These are phyloP conservation scores for Pogonus chalceus DNA, from an alignment of 1,140 invertebrate genomes.

Conservation along the genomic window DNA sequence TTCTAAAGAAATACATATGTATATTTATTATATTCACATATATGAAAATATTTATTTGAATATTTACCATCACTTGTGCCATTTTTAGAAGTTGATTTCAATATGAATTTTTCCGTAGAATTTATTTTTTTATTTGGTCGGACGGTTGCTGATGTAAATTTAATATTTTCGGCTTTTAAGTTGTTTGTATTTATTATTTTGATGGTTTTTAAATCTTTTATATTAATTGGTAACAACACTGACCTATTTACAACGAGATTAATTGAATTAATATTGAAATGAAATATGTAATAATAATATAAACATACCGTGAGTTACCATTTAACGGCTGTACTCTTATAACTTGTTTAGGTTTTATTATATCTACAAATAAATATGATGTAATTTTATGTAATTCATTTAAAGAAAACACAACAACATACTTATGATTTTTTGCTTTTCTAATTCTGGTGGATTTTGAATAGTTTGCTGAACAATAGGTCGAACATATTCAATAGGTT, in stretches of 20 bases:
- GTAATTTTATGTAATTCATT: too few species aligned
- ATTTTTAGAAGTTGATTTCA: slow-evolving; percentile 14
- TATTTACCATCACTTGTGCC: slow-evolving; percentile 16
- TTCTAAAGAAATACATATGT: too few species aligned
- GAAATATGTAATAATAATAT: slow-evolving; percentile 5
- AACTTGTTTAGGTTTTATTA: slow-evolving; percentile 31
- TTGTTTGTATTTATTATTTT: slow-evolving; percentile 60
- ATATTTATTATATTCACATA: too few species aligned
- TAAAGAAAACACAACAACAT: too few species aligned
- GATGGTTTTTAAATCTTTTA: slow-evolving; percentile 56
- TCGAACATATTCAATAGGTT: not conserved
- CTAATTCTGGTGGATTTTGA: too few species aligned
- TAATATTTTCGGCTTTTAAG: slow-evolving; percentile 43
- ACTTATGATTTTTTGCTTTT: too few species aligned
- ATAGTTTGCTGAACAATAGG: not conserved
- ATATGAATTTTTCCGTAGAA: slow-evolving; percentile 17
- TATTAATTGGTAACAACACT: slow-evolving; percentile 54
- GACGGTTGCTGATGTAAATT: slow-evolving; percentile 38
- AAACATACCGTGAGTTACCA: slow-evolving; percentile 26
- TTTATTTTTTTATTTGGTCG: slow-evolving; percentile 35
- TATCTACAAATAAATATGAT: not conserved
- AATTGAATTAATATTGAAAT: slow-evolving; percentile 3
- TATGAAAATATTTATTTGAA: slow-evolving; percentile 8
- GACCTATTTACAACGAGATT: slow-evolving; percentile 40
- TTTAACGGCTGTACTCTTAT: slow-evolving; percentile 43